Percentiles rank a stretch among this genome's conserved stretches.
Conservation (phyloP, 2,888 invertebrate genomes). For the Tenthredo notha region DNA sequence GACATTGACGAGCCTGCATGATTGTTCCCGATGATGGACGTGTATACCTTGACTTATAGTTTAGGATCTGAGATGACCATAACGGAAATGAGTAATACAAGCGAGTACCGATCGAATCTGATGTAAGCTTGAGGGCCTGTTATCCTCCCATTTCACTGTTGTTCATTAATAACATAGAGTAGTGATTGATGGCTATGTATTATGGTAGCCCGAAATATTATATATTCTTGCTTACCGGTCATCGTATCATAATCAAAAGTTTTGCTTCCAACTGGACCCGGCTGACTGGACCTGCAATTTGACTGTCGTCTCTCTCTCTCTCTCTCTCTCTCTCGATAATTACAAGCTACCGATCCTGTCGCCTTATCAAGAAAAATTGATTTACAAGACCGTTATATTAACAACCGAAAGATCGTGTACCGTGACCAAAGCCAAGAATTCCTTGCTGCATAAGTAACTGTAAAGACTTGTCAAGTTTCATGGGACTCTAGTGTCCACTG, state of each 20-base stretch:
- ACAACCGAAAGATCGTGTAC: neutral
- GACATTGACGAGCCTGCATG: conserved; percentile 6
- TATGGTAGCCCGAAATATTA: conserved; percentile 26
- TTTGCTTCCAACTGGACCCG: neutral
- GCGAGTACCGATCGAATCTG: conserved; percentile 13
- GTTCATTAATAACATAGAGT: conserved; percentile 37
- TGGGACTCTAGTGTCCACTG: neutral
- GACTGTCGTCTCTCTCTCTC: neutral
- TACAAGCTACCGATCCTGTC: conserved; percentile 11
- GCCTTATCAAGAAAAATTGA: neutral
- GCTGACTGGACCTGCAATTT: neutral
- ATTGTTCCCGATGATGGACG: neutral
- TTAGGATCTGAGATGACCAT: conserved; percentile 13
- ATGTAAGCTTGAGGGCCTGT: neutral
- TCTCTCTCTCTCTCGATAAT: conserved; percentile 30
- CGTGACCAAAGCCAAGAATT: neutral
- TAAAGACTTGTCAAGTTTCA: too few species aligned
- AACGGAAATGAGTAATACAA: neutral
- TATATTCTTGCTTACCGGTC: neutral
- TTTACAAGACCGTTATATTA: neutral
- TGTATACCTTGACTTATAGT: conserved; percentile 4
- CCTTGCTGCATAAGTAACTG: neutral
- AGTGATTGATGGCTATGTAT: conserved; percentile 35
- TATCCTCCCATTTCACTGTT: neutral
- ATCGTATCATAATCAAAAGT: conserved; percentile 1